Evolutionary conservation across 1,140 invertebrate genomes (phyloP).

Genomic region (Apis florea): DNA sequence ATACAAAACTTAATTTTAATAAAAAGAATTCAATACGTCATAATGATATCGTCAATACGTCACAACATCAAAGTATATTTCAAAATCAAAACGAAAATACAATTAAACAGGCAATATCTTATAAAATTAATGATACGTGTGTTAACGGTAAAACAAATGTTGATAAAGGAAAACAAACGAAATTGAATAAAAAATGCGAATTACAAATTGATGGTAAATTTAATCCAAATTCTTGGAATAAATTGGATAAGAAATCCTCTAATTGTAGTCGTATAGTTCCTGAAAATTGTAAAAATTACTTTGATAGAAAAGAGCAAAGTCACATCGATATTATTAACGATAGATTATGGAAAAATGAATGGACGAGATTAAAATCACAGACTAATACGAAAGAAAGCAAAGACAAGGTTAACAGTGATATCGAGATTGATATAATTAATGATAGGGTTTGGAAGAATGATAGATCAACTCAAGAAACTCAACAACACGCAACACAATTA

Average conservation of each 20-base stretch:
- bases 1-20: conserved; percentile 38
- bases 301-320: conserved; percentile 43
- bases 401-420: conserved; percentile 38
- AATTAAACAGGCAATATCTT: neutral
- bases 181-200: conserved; percentile 51
- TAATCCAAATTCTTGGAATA: conserved; percentile 45
- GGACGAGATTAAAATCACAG: conserved; percentile 61
- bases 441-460: conserved; percentile 73
- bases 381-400: conserved; percentile 16
- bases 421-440: conserved; percentile 74
- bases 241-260: conserved; percentile 43
- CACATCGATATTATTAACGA: conserved; percentile 76
- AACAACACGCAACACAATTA: conserved; percentile 42
- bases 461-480: conserved; percentile 3
- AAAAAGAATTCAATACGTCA: conserved; percentile 49
- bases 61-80: conserved; percentile 2
- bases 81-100: conserved; percentile 34
- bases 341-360: conserved; percentile 76
- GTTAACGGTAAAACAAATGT: conserved; percentile 43
- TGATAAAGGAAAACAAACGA: conserved; percentile 52
- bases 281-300: conserved; percentile 29
- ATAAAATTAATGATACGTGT: conserved; percentile 3
- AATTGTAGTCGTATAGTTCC: conserved; percentile 20
- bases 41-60: conserved; percentile 2
- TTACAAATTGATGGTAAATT: conserved; percentile 34